A percentile compares a stretch with the other conserved stretches of the same genome.
Evolutionary conservation across 2,888 invertebrate species (phyloP).

Genomic region (Pimpla rufipes): DNA sequence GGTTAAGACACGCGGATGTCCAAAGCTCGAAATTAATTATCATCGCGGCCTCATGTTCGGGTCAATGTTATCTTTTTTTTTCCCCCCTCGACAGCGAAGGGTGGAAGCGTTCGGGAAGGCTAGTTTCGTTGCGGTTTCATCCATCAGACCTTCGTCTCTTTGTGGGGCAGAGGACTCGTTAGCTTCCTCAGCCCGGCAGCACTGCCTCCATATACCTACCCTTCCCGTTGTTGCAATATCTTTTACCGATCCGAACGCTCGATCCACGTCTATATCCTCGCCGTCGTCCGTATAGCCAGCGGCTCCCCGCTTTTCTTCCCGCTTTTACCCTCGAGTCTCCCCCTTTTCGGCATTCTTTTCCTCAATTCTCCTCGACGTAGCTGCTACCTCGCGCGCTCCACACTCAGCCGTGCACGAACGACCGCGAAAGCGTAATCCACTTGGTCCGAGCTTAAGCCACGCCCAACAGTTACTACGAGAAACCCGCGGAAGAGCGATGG

Average conservation of each 20-base stretch:
- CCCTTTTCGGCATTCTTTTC: conserved; percentile 22
- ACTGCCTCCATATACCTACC: neutral
- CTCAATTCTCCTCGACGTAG: neutral
- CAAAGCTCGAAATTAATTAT: neutral
- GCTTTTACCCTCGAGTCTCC: neutral
- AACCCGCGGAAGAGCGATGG: conserved; percentile 32
- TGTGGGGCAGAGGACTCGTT: neutral
- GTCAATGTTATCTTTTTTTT: neutral
- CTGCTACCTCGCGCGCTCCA: neutral
- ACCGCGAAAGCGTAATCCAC: conserved; percentile 45
- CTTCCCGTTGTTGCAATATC: conserved; percentile 7
- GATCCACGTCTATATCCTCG: neutral
- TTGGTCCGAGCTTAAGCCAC: conserved; percentile 33
- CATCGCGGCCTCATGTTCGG: conserved; percentile 4
- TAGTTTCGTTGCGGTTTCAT: neutral
- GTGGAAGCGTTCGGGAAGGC: neutral
- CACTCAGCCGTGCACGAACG: conserved; percentile 15
- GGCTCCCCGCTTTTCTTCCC: neutral
- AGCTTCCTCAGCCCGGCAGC: neutral
- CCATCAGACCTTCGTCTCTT: conserved; percentile 23
- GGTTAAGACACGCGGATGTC: neutral
- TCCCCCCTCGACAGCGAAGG: neutral
- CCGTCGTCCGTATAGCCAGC: neutral
- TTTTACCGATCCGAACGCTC: conserved; percentile 24
- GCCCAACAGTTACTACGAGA: conserved; percentile 34